Percentiles rank a stretch among this genome's conserved stretches.
phyloP scores from a whole-genome alignment of 2,113 vertebrate species.

The Pteronura brasiliensis region DNA sequence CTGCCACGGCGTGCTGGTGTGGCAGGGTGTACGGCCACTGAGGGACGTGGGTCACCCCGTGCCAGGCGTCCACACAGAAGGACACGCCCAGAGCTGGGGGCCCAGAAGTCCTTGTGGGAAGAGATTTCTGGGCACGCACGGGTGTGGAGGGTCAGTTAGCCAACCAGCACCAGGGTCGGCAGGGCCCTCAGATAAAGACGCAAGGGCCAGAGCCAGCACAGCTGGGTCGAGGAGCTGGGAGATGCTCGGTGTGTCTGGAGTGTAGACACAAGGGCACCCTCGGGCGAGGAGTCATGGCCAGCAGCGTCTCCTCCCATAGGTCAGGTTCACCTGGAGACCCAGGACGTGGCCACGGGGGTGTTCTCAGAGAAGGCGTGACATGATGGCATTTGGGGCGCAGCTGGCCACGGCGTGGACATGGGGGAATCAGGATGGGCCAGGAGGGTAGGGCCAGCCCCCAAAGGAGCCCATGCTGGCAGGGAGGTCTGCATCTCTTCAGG shows the following conservation, averaged over 20 bases:
- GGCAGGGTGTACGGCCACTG: not conserved
- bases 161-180: not conserved
- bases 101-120: not conserved
- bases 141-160: not conserved
- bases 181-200: not conserved
- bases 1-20: not conserved
- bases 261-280: not conserved
- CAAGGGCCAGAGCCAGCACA: not conserved
- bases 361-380: not conserved
- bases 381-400: not conserved
- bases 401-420: not conserved
- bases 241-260: not conserved
- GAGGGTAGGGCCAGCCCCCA: not conserved
- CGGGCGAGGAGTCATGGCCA: accelerated
- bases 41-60: accelerated
- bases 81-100: not conserved
- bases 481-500: not conserved
- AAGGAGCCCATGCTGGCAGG: not conserved
- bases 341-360: not conserved
- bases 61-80: not conserved
- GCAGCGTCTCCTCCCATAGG: accelerated
- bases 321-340: not conserved
- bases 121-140: not conserved
- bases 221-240: not conserved
- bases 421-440: not conserved